Evolutionary conservation across 1,140 invertebrate genomes (phyloP), one percentile per base, ranked within the genome.

Genomic region (Zaprionus inermis): DNA sequence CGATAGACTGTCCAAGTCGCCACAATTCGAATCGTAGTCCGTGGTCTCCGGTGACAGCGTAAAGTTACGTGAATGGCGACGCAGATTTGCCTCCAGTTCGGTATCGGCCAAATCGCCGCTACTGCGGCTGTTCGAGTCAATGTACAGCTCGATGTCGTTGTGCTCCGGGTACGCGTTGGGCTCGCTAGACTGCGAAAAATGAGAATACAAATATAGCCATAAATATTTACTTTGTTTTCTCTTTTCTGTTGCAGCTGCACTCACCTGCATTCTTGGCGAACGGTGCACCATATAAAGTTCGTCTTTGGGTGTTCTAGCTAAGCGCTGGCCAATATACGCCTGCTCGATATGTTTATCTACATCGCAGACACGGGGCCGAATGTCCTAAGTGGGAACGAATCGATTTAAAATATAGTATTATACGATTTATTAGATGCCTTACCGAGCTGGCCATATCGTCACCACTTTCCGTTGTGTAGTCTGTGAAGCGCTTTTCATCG

Each of bases 41-140:
- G 97, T 99, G 52, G 97, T 97, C 93, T 98, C 98, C 2, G 98
- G 97, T 24, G 97, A 98, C 6, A 98, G 93, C 0, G 97, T 98
- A 89, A 98, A 98, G 92, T 92, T 91, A 0, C 88, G 79, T n/a
- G 92, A 92, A 59, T 92, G 86, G 3, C 86, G 66, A 3, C 89
- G 83, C 44, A 88, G 52, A 72, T 92, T 91, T 7, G 85, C 82
- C 72, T 91, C 91, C 63, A 91, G 52, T 56, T 92, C 91, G 0
- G 90, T 91, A 22, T 92, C 91, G 1, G 84, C 90, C 58, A 91
- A 49, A 32, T 92, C 91, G 14, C 84, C 91, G 59, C 88, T 91
- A 55, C 91, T 92, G 12, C 88, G 84, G 52, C 91, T 92, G 65
- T 92, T 92, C 36, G 91, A 91, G 65, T 92, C 91, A 6, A 92